Evolutionary conservation across 2,113 vertebrate genomes (phyloP), one percentile per base, ranked within the genome.

Genomic region (Microcebus griseorufus): DNA sequence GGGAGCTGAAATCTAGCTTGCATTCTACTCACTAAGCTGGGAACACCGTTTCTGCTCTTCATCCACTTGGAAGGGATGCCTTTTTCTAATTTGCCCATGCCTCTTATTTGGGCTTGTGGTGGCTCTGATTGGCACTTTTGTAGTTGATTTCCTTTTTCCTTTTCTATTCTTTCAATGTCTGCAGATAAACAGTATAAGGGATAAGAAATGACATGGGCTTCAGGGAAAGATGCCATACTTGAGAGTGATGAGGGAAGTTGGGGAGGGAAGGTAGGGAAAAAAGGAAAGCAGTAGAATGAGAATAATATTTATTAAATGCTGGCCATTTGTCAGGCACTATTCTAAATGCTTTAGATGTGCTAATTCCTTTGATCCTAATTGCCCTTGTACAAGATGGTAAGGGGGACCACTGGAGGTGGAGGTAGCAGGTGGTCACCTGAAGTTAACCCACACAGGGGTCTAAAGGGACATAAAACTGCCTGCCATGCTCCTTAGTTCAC

Each of bases 151-250:
- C 27, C 20, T 53, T 83, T 67, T 9, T 37, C 69, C 25, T 32
- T 64, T 88, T 79, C 25, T 90, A 55, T 39, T 78, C 69, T 87
- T 90, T 87, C 39, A 45, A 3, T 55, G 23, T 67, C 39, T 65
- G 34, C 48, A 70, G 58, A 20, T 92, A 53, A 72, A 70, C n/a
- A 85, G 20, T 42, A 6, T 0, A 62, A 58, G n/a, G 34, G 9
- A 91, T 32, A 16, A 90, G 27, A 79, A 91, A 58, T 4, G 70
- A 55, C 55, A 27, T 76, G 73, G 67, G 20, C 27, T 65, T 65
- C 64, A 34, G 60, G 34, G 18, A 86, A 72, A 53, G n/a, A 80
- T 42, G n/a, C 39, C 22, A 23, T 22, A 34, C 9, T 32, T 67
- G 34, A 69, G 51, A 73, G 29, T 39, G 42, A 53, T 1, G 2